Evolutionary conservation across 2,888 invertebrate genomes (phyloP), one percentile per base, ranked within the genome.

Genomic region (Drosophila multiciliata): DNA sequence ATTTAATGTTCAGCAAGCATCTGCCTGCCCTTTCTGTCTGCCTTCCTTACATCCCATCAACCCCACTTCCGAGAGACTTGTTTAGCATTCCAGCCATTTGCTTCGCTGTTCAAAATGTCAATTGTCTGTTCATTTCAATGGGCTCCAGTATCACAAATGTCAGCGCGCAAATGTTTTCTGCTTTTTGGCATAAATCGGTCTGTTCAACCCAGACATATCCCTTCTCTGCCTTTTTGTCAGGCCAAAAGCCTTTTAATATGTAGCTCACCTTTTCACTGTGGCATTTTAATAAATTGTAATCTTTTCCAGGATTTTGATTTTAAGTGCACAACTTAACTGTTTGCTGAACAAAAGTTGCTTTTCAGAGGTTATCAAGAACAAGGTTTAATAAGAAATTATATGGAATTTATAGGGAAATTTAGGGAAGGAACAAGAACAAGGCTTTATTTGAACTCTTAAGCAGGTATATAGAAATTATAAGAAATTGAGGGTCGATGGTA

Each of bases 401-500:
- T n/a, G n/a, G n/a, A n/a, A n/a, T n/a, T n/a, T n/a, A n/a, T n/a
- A n/a, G n/a, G n/a, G n/a, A n/a, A n/a, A n/a, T n/a, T n/a, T n/a
- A n/a, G n/a, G n/a, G n/a, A n/a, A n/a, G n/a, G n/a, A n/a, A n/a
- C 15, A 11, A 9, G n/a, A 33, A 15, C 8, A 55, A 42, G 23
- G 23, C 9, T 38, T 42, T 62, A 20, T 3, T 8, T 26, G 45
- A 23, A 7, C 11, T 26, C 11, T 48, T 9, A n/a, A 17, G 20
- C 4, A n/a, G 7, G 32, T 5, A 23, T 9, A n/a, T 0, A 15
- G n/a, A 20, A 23, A 11, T 6, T 7, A 17, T 15, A 26, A 15
- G 32, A 20, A n/a, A n/a, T n/a, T n/a, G 17, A 29, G 3, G 87
- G 80, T 0, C 82, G 77, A 78, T 95, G 94, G 29, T 96, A 95